phyloP scores from a whole-genome alignment of 2,113 vertebrate genomes.

The Junco hyemalis region DNA sequence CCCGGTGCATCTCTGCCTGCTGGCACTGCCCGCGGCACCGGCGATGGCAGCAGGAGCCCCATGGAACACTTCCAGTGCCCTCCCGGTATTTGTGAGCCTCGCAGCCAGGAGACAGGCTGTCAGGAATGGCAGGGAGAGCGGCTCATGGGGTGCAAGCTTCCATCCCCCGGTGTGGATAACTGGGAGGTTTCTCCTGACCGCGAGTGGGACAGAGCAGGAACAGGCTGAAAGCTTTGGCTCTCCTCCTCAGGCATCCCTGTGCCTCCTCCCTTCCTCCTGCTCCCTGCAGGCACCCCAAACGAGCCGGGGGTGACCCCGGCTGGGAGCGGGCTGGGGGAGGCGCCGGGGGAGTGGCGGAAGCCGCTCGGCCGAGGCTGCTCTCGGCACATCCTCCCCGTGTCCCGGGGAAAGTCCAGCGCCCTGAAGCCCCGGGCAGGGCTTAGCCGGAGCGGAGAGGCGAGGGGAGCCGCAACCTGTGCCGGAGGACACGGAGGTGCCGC shows the following conservation, averaged over 20 bases:
- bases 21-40: background rate
- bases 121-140: background rate
- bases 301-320: background rate
- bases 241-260: background rate
- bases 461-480: background rate
- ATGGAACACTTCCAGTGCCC: background rate
- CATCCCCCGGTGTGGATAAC: background rate
- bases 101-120: background rate
- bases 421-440: fast-evolving
- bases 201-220: background rate
- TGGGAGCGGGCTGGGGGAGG: background rate
- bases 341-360: background rate
- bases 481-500: fast-evolving
- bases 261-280: background rate
- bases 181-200: background rate
- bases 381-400: background rate
- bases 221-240: background rate
- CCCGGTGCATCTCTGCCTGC: no score
- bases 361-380: fast-evolving
- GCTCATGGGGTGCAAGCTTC: background rate
- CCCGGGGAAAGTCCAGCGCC: fast-evolving
- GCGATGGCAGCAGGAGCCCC: background rate
- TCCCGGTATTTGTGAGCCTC: fast-evolving
- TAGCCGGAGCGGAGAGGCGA: fast-evolving
- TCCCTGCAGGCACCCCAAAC: background rate